A percentile compares a stretch with the other conserved stretches of the same genome.
phyloP scores from a whole-genome alignment of 2,888 invertebrate species.

The Drosophila niveifrons region DNA sequence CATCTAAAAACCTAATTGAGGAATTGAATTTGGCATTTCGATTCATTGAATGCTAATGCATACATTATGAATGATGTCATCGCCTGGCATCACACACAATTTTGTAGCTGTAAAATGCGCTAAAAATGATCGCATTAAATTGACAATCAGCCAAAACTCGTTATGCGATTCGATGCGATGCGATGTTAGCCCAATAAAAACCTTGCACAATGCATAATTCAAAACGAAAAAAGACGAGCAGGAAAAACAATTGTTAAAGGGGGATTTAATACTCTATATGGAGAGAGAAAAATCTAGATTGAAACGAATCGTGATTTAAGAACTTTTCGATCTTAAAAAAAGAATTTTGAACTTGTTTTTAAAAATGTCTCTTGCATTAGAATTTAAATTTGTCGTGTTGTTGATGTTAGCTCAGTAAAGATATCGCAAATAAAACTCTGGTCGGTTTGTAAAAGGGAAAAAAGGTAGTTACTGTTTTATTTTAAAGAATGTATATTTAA shows the following conservation, averaged over 20 bases:
- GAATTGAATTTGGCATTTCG: slow-evolving; percentile 7
- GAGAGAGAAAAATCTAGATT: too few relatives aligned
- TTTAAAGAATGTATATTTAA: too few relatives aligned
- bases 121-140: slow-evolving; percentile 56
- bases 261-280: neutral
- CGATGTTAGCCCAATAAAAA: neutral
- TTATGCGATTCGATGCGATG: neutral
- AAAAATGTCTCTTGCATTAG: too few relatives aligned
- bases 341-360: too few relatives aligned
- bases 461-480: too few relatives aligned
- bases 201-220: slow-evolving; percentile 6
- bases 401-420: too few relatives aligned
- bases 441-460: too few relatives aligned
- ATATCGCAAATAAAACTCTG: too few relatives aligned
- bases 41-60: slow-evolving; percentile 11
- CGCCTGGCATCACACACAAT: slow-evolving; percentile 10
- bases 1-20: slow-evolving; percentile 12
- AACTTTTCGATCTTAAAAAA: too few relatives aligned
- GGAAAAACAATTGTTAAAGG: neutral
- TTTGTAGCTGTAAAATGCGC: slow-evolving; percentile 31
- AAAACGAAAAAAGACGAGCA: neutral
- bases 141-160: slow-evolving; percentile 25
- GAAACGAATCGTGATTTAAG: too few relatives aligned
- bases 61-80: slow-evolving; percentile 13
- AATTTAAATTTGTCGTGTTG: too few relatives aligned